A percentile compares a stretch with the other conserved stretches of the same genome.
phyloP scores from a whole-genome alignment of 1,140 invertebrate genomes.

The Saxidomus purpurata region DNA sequence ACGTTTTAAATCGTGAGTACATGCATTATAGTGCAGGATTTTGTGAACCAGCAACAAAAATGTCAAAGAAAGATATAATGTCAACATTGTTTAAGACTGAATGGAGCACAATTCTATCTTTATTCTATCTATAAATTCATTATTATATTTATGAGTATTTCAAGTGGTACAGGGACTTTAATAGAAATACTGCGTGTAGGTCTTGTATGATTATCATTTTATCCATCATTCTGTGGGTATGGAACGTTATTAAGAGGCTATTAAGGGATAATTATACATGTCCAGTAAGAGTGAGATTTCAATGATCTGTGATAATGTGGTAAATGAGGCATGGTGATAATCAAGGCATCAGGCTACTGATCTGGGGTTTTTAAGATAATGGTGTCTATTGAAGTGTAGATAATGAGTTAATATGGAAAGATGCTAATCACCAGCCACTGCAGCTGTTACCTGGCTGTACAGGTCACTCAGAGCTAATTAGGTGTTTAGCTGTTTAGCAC shows the following conservation, averaged over 20 bases:
- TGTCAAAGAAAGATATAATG: too few species aligned
- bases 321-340: background rate
- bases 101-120: too few species aligned
- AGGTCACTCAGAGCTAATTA: background rate
- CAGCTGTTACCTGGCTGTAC: background rate
- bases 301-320: background rate
- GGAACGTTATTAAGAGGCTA: background rate
- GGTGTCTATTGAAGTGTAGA: constrained; percentile 10
- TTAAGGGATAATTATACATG: background rate
- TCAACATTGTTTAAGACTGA: too few species aligned
- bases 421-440: background rate
- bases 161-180: too few species aligned
- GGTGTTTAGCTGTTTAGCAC: background rate
- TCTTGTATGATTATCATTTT: too few species aligned
- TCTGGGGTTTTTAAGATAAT: constrained; percentile 8
- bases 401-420: constrained; percentile 13
- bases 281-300: background rate
- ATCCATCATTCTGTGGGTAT: background rate
- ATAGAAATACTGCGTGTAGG: too few species aligned
- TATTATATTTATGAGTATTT: too few species aligned
- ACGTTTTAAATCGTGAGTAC: too few species aligned
- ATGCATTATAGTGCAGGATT: too few species aligned
- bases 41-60: too few species aligned
- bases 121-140: too few species aligned
- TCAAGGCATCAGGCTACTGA: background rate